phyloP scores from a whole-genome alignment of 2,888 invertebrate genomes.

The Hirtodrosophila duncani region DNA sequence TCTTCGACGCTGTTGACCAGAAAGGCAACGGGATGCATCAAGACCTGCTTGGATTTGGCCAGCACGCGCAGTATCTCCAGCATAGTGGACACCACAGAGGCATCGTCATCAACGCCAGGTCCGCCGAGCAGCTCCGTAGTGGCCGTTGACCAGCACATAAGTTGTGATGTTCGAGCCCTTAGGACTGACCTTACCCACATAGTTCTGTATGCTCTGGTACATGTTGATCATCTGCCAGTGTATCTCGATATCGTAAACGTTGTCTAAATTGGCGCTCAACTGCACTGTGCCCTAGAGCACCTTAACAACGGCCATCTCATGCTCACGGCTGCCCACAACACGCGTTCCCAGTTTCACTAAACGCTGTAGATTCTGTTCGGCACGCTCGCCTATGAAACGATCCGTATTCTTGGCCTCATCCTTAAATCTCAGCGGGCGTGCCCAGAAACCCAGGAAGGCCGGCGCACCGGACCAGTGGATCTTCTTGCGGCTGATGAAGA shows the following conservation, averaged over 20 bases:
- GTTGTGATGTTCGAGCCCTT: slow-evolving; percentile 65
- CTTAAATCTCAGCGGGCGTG: slow-evolving; percentile 67
- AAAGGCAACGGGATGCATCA: slow-evolving; percentile 82
- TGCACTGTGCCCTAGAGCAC: slow-evolving; percentile 74
- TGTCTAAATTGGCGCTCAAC: slow-evolving; percentile 51
- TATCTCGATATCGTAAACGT: slow-evolving; percentile 66
- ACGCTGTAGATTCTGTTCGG: slow-evolving; percentile 81
- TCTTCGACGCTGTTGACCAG: slow-evolving; percentile 86
- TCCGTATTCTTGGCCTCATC: slow-evolving; percentile 77
- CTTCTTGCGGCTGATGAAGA: slow-evolving; percentile 62
- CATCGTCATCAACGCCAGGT: slow-evolving; percentile 86
- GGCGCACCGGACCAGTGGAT: slow-evolving; percentile 76
- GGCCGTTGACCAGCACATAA: slow-evolving; percentile 88
- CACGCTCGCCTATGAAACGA: slow-evolving; percentile 84
- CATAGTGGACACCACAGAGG: slow-evolving; percentile 82
- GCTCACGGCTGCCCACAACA: slow-evolving; percentile 85
- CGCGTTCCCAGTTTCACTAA: slow-evolving; percentile 84
- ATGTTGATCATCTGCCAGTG: slow-evolving; percentile 74
- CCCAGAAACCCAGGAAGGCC: slow-evolving; percentile 73
- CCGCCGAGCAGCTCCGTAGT: slow-evolving; percentile 95
- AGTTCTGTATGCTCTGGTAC: slow-evolving; percentile 77
- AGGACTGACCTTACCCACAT: slow-evolving; percentile 74
- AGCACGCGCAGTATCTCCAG: slow-evolving; percentile 81
- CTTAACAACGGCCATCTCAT: slow-evolving; percentile 82
- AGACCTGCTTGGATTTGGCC: slow-evolving; percentile 75